Conservation (phyloP, 2,888 invertebrate species). For the Rhogogaster chlorosoma region DNA sequence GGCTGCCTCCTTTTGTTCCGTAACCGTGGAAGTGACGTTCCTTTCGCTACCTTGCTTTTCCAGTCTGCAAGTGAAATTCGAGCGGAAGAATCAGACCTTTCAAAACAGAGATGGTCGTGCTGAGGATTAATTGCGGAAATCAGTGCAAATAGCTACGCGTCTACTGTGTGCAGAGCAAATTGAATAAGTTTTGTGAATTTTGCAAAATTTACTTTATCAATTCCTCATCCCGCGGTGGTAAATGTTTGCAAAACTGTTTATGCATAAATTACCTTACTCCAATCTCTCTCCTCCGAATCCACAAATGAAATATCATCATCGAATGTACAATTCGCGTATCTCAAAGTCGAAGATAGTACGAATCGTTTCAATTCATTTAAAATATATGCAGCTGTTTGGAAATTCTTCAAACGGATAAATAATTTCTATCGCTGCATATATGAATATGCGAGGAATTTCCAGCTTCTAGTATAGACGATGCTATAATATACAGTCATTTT, state of each 20-base stretch:
- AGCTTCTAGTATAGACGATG: neutral
- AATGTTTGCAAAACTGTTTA: constrained; percentile 37
- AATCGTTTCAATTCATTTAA: neutral
- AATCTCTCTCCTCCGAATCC: neutral
- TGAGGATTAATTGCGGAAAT: constrained; percentile 13
- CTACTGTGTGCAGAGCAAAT: constrained; percentile 12
- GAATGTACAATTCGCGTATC: neutral
- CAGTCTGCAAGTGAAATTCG: neutral
- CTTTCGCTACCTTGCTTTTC: neutral
- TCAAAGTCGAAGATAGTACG: neutral
- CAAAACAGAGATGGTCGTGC: neutral
- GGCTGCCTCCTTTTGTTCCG: neutral
- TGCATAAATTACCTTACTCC: constrained; percentile 13
- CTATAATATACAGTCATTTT: neutral
- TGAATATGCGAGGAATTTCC: neutral
- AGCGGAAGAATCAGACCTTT: constrained; percentile 1
- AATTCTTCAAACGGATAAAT: neutral
- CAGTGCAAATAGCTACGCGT: constrained; percentile 1
- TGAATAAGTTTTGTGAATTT: constrained; percentile 27
- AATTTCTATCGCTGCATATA: neutral
- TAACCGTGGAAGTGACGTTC: constrained; percentile 5
- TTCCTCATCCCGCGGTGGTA: neutral
- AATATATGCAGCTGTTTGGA: neutral
- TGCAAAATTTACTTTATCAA: constrained; percentile 25
- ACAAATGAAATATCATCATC: neutral